Percentiles rank a stretch among this genome's conserved stretches.
Evolutionary conservation across 2,797 vertebrate genomes (phyloP).

Genomic region (Bradypodion pumilum): DNA sequence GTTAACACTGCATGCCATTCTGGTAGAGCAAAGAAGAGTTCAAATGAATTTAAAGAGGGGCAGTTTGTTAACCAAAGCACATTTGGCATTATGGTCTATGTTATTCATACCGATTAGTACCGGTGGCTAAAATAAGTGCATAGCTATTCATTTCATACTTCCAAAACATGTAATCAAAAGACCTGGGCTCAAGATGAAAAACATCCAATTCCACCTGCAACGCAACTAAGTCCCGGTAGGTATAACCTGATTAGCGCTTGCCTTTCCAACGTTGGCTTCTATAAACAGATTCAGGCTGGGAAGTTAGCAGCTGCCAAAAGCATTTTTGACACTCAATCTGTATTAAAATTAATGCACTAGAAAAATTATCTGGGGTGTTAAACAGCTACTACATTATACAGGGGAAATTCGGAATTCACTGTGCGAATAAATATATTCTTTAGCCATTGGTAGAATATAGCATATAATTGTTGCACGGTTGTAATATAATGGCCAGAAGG

Average conservation of each 20-base stretch:
- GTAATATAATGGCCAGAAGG: too few relatives aligned
- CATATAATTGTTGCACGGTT: not conserved
- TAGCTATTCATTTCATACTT: slow-evolving; percentile 34
- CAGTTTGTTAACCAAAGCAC: not conserved
- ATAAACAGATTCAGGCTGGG: not conserved
- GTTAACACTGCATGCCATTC: not conserved
- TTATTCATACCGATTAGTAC: slow-evolving; percentile 34
- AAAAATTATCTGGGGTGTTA: slow-evolving; percentile 10
- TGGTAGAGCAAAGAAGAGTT: not conserved
- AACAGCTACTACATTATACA: not conserved
- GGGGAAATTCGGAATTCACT: too few relatives aligned
- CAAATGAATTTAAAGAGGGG: not conserved
- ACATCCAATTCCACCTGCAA: slow-evolving; percentile 41
- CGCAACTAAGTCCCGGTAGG: slow-evolving; percentile 33
- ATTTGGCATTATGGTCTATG: not conserved
- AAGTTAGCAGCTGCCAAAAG: slow-evolving; percentile 20
- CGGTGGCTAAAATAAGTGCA: not conserved
- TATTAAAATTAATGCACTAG: slow-evolving; percentile 29
- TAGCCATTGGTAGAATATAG: not conserved
- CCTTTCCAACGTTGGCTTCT: not conserved
- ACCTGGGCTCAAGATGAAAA: slow-evolving; percentile 7
- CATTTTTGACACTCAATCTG: not conserved
- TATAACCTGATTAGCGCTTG: not conserved
- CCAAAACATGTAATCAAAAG: slow-evolving; percentile 31
- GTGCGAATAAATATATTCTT: not conserved